phyloP scores from a whole-genome alignment of 2,113 vertebrate genomes.

The Trogon surrucura region DNA sequence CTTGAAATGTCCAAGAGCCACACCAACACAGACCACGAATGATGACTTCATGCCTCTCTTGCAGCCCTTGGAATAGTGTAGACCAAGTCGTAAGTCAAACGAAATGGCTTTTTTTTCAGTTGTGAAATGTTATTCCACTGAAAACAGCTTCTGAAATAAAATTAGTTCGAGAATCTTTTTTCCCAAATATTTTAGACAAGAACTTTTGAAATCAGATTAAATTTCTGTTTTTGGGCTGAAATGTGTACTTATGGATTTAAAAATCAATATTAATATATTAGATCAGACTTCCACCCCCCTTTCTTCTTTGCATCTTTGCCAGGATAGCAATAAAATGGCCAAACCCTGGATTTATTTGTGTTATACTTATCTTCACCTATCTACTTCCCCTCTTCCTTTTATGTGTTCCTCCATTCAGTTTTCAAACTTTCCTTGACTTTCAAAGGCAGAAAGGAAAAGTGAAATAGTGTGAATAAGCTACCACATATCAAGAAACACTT shows the following conservation, averaged over 20 bases:
- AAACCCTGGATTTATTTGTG: neutral
- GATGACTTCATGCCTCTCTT: neutral
- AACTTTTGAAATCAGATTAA: neutral
- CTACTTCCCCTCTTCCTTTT: neutral
- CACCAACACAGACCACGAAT: neutral
- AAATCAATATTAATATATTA: neutral
- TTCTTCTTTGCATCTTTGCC: neutral
- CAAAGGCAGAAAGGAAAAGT: neutral
- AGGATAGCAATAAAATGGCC: neutral
- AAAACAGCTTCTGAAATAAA: neutral
- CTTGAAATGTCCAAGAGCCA: neutral
- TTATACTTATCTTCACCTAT: neutral
- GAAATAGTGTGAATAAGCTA: neutral
- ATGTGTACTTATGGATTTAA: neutral
- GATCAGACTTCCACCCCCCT: neutral
- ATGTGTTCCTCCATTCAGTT: neutral
- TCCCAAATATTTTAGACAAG: neutral
- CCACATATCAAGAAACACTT: neutral
- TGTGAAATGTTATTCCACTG: neutral
- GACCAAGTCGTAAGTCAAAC: neutral
- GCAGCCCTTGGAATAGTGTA: neutral
- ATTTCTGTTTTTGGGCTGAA: neutral
- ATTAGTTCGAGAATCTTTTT: neutral
- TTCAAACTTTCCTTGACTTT: neutral
- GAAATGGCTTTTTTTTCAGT: neutral